A percentile compares a stretch with the other conserved stretches of the same genome.
Evolutionary conservation across 2,888 invertebrate genomes (phyloP).

Genomic region (Malthinus seriepunctatus): DNA sequence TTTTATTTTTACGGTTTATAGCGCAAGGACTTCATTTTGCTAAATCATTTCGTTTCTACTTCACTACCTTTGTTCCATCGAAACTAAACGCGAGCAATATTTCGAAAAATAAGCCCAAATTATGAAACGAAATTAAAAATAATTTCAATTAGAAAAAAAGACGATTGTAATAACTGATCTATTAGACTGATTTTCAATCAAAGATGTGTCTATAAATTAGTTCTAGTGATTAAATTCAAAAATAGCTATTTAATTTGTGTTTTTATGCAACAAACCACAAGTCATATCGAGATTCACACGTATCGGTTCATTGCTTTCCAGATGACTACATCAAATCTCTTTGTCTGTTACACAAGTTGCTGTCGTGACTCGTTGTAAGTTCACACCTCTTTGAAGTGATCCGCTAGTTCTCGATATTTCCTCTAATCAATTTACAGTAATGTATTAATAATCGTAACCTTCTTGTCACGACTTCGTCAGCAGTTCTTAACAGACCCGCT

Average conservation of each 20-base stretch:
- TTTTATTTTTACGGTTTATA: too few species aligned
- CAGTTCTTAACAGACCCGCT: slow-evolving; percentile 20
- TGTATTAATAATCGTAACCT: slow-evolving; percentile 30
- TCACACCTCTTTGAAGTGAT: slow-evolving; percentile 33
- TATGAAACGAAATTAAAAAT: too few species aligned
- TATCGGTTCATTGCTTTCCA: slow-evolving; percentile 33
- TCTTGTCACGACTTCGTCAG: slow-evolving; percentile 28
- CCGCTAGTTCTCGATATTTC: slow-evolving; percentile 30
- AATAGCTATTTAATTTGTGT: not conserved
- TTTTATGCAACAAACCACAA: slow-evolving; percentile 10
- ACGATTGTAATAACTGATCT: too few species aligned
- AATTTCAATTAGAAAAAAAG: too few species aligned
- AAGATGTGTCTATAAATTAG: too few species aligned
- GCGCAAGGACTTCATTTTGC: too few species aligned
- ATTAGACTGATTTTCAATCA: too few species aligned
- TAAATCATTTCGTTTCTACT: too few species aligned
- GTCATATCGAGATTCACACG: slow-evolving; percentile 16
- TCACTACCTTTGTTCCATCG: too few species aligned
- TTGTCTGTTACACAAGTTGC: slow-evolving; percentile 24
- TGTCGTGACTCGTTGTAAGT: slow-evolving; percentile 26
- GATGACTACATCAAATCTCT: slow-evolving; percentile 34
- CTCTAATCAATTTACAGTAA: slow-evolving; percentile 34
- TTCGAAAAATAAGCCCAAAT: too few species aligned
- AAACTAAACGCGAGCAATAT: too few species aligned
- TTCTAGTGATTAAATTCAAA: too few species aligned